These are phyloP conservation scores for Henricia sp. DNA, from an alignment of 53 echinoderm and acorn worm genomes.

Conservation along the genomic window DNA sequence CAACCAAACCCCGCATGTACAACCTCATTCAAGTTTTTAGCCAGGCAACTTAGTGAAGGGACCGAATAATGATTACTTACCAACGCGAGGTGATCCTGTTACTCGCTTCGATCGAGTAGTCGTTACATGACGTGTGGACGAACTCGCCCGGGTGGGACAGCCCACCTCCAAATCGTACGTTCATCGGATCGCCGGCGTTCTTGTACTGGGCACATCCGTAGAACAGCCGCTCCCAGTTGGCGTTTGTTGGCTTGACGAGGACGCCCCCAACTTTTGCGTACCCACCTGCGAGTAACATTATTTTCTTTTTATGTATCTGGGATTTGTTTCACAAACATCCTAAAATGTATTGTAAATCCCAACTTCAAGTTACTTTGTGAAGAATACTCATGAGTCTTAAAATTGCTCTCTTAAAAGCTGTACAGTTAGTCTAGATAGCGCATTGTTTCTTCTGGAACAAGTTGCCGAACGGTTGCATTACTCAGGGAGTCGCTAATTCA, in stretches of 20 bases:
- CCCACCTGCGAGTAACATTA: background rate
- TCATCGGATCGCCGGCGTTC: background rate
- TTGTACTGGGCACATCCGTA: background rate
- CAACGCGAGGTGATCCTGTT: conserved; percentile 11
- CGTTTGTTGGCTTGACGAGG: background rate
- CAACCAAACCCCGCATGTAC: too few relatives aligned
- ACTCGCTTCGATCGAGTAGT: background rate
- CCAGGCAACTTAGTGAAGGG: too few relatives aligned
- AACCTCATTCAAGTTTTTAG: too few relatives aligned
- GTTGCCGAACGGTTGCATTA: too few relatives aligned
- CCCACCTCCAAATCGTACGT: background rate
- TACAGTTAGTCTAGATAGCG: background rate
- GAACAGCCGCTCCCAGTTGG: background rate
- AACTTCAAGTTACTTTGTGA: background rate
- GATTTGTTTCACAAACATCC: too few relatives aligned
- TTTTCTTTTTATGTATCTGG: background rate
- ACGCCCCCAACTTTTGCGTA: background rate
- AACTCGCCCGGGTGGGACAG: background rate
- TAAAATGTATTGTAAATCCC: background rate
- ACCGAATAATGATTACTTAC: too few relatives aligned
- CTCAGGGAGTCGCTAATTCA: too few relatives aligned
- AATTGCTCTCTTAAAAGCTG: background rate
- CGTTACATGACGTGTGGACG: background rate
- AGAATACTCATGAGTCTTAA: background rate
- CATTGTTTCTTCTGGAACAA: background rate